Evolutionary conservation across 1,140 invertebrate species (phyloP).

Genomic region (Cephus cinctus): DNA sequence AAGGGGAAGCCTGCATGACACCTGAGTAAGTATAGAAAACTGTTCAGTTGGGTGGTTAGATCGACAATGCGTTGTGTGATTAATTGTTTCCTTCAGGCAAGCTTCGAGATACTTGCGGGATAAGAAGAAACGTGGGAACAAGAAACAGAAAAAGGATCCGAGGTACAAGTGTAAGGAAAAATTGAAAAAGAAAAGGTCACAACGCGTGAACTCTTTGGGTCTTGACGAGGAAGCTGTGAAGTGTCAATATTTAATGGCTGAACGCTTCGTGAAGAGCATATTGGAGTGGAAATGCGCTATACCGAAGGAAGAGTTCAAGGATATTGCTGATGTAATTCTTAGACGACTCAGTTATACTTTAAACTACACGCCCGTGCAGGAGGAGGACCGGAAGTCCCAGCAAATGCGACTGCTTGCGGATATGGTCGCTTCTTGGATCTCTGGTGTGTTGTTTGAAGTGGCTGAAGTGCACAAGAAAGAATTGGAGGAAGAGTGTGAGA

Average conservation of each 20-base stretch:
- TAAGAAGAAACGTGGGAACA: slow-evolving; percentile 22
- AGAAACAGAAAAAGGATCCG: slow-evolving; percentile 15
- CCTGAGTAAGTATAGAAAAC: slow-evolving; percentile 39
- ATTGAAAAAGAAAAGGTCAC: slow-evolving; percentile 7
- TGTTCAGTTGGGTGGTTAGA: neutral
- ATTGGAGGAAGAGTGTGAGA: slow-evolving; percentile 23
- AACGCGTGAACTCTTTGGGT: neutral
- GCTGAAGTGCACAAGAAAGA: slow-evolving; percentile 27
- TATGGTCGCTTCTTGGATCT: slow-evolving; percentile 43
- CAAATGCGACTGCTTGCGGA: slow-evolving; percentile 46
- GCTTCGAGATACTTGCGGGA: slow-evolving; percentile 23
- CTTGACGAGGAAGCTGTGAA: slow-evolving; percentile 29
- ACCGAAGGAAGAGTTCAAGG: slow-evolving; percentile 36
- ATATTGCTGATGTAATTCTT: slow-evolving; percentile 40
- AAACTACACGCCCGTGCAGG: slow-evolving; percentile 26
- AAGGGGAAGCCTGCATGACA: slow-evolving; percentile 37
- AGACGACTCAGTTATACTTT: slow-evolving; percentile 28
- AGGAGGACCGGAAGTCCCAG: slow-evolving; percentile 38
- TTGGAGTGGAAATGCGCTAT: slow-evolving; percentile 33
- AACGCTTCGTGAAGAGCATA: slow-evolving; percentile 44
- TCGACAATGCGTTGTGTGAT: neutral
- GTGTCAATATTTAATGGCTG: slow-evolving; percentile 42
- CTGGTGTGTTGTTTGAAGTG: slow-evolving; percentile 38
- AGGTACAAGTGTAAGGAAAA: slow-evolving; percentile 1
- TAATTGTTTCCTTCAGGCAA: slow-evolving; percentile 31